Evolutionary conservation across 1,140 invertebrate species (phyloP).

Genomic region (Adoxophyes honmai): DNA sequence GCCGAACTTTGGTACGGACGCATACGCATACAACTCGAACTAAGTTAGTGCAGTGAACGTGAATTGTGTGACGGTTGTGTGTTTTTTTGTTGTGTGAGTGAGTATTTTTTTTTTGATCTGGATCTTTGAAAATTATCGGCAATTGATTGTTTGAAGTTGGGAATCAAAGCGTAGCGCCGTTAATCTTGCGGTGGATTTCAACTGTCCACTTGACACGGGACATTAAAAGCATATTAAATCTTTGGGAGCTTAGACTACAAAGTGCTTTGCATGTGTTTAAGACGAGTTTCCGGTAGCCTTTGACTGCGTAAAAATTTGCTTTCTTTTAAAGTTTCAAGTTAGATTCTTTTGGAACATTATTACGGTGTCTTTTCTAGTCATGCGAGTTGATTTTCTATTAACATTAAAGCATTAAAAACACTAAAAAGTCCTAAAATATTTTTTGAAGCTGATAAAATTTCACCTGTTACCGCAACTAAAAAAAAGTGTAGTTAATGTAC

Average conservation of each 20-base stretch:
- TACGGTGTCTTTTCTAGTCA: too few relatives aligned
- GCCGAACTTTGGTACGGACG: conserved; percentile 48
- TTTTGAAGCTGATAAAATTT: not conserved
- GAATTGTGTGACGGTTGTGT: conserved; percentile 61
- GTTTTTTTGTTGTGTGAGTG: conserved; percentile 32
- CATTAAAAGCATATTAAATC: conserved; percentile 54
- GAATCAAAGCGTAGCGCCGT: conserved; percentile 60
- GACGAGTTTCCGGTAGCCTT: not conserved
- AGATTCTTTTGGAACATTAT: too few relatives aligned
- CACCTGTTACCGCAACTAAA: not conserved
- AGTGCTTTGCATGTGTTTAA: not conserved
- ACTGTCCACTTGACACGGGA: conserved; percentile 54
- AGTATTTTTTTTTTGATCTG: conserved; percentile 34
- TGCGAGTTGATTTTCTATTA: not conserved
- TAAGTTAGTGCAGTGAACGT: conserved; percentile 35
- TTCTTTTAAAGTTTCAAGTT: too few relatives aligned
- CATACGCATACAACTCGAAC: conserved; percentile 21
- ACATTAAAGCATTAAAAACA: too few relatives aligned
- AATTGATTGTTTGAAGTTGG: conserved; percentile 41
- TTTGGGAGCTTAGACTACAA: conserved; percentile 28
- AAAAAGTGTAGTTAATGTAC: not conserved
- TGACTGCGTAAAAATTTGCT: not conserved
- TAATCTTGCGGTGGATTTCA: conserved; percentile 58
- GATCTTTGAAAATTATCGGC: conserved; percentile 36
- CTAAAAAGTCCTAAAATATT: too few relatives aligned